Percentiles rank a stretch among this genome's conserved stretches.
phyloP scores from a whole-genome alignment of 1,140 invertebrate species.

The Drosophila leontia region DNA sequence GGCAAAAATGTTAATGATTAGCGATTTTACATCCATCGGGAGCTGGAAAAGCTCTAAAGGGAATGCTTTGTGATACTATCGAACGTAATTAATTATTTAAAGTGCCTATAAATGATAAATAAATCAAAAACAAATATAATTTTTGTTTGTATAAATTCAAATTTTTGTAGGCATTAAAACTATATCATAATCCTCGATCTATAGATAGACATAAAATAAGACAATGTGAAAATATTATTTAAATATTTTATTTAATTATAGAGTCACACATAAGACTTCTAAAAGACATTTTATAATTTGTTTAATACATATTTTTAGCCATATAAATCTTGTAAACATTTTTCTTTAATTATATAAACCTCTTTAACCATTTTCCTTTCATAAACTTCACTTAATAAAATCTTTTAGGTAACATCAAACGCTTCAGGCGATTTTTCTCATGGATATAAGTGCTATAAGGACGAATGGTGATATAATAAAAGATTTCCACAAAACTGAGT shows the following conservation, averaged over 20 bases:
- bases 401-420: constrained; percentile 22
- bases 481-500: constrained; percentile 88
- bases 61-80: no score
- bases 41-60: no score
- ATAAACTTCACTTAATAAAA: neutral
- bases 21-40: no score
- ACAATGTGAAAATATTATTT: neutral
- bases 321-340: neutral
- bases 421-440: constrained; percentile 53
- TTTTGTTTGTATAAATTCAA: no score
- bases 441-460: constrained; percentile 77
- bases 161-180: no score
- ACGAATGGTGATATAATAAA: constrained; percentile 86
- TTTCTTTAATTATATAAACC: neutral
- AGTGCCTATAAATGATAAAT: no score
- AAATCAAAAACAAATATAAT: no score
- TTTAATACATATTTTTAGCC: neutral
- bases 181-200: no score
- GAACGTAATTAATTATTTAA: no score
- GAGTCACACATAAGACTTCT: no score
- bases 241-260: neutral
- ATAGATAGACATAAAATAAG: no score
- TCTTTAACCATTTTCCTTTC: neutral
- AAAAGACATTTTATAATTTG: neutral
- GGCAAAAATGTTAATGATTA: neutral